Evolutionary conservation across 2,888 invertebrate species (phyloP), one percentile per base, ranked within the genome.

Genomic region (Dolomedes plantarius): DNA sequence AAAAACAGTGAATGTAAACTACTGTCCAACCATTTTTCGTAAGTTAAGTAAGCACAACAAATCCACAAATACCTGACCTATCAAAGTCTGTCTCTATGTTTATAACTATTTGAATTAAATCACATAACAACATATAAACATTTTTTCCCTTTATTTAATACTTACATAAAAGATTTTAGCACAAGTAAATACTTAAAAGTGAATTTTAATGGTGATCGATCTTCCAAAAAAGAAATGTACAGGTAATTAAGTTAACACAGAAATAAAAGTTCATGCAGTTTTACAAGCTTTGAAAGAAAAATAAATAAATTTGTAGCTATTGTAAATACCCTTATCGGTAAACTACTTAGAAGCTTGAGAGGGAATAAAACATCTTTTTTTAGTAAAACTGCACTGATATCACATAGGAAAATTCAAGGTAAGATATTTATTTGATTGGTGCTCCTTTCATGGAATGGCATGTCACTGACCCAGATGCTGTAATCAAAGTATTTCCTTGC

Each of bases 401-500:
- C 56, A 56, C 56, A 56, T 56, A 23, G 19, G 56, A 23, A 16
- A 16, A 5, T 56, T 56, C 5, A 46, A 46, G 9, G 46, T 13
- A 7, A 7, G 16, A 1, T n/a, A 6, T 31, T 93, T 93, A 98
- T 93, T 96, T 97, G 88, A 98, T 97, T 31, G 95, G 94, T 89
- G 95, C 95, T 91, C 95, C 95, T 90, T 94, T 94, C 91, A 98
- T 93, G 75, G 94, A 93, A 91, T 94, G 95, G 89, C 95, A 94
- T 65, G 93, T 94, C 28, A 97, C 93, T 90, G 94, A 93, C 88
- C 95, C 96, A 32, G 93, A 93, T 75, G 94, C 92, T 77, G 96
- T 95, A 80, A 95, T 91, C 88, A 98, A 92, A 90, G 94, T 93
- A 91, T 95, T 95, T 29, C 95, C 95, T 91, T 95, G 95, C 98